Evolutionary conservation across 2,888 invertebrate species (phyloP).

Genomic region (Galerucella pusilla): DNA sequence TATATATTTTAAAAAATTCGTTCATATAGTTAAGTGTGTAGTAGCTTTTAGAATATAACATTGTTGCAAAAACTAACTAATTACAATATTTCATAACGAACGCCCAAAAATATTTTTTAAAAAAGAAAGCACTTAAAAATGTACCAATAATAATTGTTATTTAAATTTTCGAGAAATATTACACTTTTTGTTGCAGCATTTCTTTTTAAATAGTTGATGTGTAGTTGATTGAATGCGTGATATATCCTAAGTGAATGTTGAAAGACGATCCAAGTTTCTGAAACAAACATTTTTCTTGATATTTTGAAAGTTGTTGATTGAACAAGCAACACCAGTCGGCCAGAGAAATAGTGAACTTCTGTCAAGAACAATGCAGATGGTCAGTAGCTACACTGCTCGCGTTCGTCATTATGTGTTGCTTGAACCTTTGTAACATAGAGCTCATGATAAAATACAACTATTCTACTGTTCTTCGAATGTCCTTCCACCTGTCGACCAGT

Average conservation of each 20-base stretch:
- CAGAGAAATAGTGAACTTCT: too few species aligned
- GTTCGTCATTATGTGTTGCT: too few species aligned
- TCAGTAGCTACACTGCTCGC: too few species aligned
- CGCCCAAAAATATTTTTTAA: conserved; percentile 38
- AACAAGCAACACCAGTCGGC: too few species aligned
- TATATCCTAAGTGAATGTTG: conserved; percentile 29
- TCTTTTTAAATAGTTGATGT: conserved; percentile 26
- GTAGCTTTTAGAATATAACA: conserved; percentile 44
- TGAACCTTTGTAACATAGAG: too few species aligned
- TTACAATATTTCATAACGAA: conserved; percentile 38
- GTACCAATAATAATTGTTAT: conserved; percentile 36
- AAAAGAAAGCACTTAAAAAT: conserved; percentile 44
- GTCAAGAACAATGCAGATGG: too few species aligned
- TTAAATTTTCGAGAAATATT: conserved; percentile 27
- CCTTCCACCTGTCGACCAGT: too few species aligned
- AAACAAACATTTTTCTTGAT: conserved; percentile 24
- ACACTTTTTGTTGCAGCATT: conserved; percentile 29
- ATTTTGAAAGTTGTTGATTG: not conserved
- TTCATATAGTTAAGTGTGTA: conserved; percentile 32
- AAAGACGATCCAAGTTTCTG: conserved; percentile 42
- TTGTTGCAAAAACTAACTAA: conserved; percentile 45
- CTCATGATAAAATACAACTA: too few species aligned
- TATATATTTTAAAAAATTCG: conserved; percentile 7
- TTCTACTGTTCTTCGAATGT: too few species aligned
- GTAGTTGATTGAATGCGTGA: conserved; percentile 33